Conservation (phyloP, 2,113 vertebrate species). For the Copsychus sechellarum region DNA sequence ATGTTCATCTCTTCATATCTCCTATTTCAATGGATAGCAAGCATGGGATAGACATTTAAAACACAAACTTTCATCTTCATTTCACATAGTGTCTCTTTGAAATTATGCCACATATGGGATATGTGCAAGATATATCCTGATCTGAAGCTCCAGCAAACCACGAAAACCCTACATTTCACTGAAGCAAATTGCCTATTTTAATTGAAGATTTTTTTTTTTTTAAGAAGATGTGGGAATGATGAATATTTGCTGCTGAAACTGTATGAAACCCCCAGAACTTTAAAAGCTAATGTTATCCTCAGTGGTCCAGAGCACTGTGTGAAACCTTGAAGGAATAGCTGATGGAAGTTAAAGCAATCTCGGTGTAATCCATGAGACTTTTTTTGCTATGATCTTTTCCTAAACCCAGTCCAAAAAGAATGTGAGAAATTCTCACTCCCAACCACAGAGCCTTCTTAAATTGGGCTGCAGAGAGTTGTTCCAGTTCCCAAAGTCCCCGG, state of each 20-base stretch:
- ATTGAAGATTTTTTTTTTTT: neutral
- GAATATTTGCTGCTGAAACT: slow-evolving; percentile 6
- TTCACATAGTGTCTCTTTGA: slow-evolving; percentile 12
- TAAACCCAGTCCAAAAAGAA: neutral
- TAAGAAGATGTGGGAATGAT: neutral
- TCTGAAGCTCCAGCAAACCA: neutral
- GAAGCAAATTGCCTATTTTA: neutral
- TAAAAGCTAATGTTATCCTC: neutral
- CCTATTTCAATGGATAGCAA: neutral
- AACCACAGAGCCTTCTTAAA: slow-evolving; percentile 2
- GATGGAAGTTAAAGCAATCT: neutral
- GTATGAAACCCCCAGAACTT: neutral
- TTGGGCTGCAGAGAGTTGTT: neutral
- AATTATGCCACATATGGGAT: slow-evolving; percentile 18
- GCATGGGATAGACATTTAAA: neutral
- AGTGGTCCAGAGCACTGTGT: neutral
- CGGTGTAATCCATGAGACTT: neutral
- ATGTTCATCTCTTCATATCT: neutral
- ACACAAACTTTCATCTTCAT: slow-evolving; percentile 2
- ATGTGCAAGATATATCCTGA: neutral
- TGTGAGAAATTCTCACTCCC: neutral
- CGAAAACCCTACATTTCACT: neutral
- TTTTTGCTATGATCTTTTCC: slow-evolving; percentile 42
- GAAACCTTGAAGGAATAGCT: neutral
- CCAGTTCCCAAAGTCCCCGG: neutral